Evolutionary conservation across 1,140 invertebrate genomes (phyloP), one percentile per base, ranked within the genome.

Genomic region (Camponotus pennsylvanicus): DNA sequence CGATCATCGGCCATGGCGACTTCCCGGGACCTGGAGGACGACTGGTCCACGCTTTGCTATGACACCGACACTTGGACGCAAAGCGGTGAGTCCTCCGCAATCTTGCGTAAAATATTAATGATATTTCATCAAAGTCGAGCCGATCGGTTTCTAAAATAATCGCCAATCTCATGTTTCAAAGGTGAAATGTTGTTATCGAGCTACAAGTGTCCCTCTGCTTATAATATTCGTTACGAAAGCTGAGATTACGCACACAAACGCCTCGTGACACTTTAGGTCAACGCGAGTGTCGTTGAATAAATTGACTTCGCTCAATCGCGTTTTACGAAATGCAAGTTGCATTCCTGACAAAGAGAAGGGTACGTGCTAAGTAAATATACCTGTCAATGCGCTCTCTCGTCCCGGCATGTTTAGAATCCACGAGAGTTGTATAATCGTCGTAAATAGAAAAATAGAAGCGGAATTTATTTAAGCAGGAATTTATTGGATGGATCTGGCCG

Each of bases 21-120:
- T 49, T 83, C 5, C n/a, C 69, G 42, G 55, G 79, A 83, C 11
- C 18, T 83, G 55, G 69, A 75, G 69, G 9, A 73, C 27, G 79
- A 83, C 42, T 83, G 79, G 79, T 63, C 32, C 57, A 52, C 42
- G 27, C 69, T 83, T 27, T 37, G 69, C 69, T n/a, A 45, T 13
- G 57, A 83, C 32, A 59, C 40, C 11, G 32, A 83, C 40, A 42
- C 7, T 34, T 83, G 79, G 79, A 83, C 79, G 7, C 27, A 18
- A 2, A 45, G n/a, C 40, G 79, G 79, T 83, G 32, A 83, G 55
- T 52, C 49, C 1, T 52, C 15, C 18, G 13, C 4, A 52, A 52
- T 52, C 49, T 4, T 52, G 15, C 6, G 13, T 15, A 15, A 52
- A 52, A 52, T 52, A 15, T 40, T 32, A 59, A 1, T 9, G 13